Conservation (phyloP, 2,888 invertebrate species). For the Drosophila birchii region DNA sequence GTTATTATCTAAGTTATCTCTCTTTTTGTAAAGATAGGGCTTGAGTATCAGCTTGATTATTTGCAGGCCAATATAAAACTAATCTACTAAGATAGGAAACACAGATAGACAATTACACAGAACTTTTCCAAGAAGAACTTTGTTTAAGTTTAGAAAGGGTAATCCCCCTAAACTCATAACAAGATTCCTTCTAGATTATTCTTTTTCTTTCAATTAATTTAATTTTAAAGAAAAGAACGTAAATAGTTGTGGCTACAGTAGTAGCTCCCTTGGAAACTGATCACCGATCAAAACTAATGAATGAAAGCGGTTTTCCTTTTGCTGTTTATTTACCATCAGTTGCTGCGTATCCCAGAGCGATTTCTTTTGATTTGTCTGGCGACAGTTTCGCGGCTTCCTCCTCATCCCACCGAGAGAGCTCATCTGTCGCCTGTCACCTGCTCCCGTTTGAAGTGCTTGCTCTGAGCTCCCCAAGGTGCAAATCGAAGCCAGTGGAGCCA, state of each 20-base stretch:
- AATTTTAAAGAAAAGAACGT: background rate
- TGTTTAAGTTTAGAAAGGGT: background rate
- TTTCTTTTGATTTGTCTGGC: constrained; percentile 49
- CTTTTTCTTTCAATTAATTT: background rate
- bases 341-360: constrained; percentile 36
- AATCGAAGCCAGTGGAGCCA: constrained; percentile 23
- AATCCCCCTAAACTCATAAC: background rate
- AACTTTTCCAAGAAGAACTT: too few relatives aligned
- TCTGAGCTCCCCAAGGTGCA: constrained; percentile 47
- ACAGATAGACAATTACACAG: background rate
- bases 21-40: background rate
- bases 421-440: constrained; percentile 71
- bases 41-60: background rate
- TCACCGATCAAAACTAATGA: constrained; percentile 23
- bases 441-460: constrained; percentile 57
- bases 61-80: background rate
- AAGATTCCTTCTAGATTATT: background rate
- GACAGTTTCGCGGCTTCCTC: constrained; percentile 31
- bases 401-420: constrained; percentile 7
- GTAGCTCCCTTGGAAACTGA: constrained; percentile 8
- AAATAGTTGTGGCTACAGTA: background rate
- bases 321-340: constrained; percentile 27
- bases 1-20: background rate
- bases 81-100: background rate
- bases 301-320: constrained; percentile 29